These are phyloP conservation scores for Apostichopus parvimensis DNA, from an alignment of 35 echinoderm and acorn worm species.

Conservation along the genomic window DNA sequence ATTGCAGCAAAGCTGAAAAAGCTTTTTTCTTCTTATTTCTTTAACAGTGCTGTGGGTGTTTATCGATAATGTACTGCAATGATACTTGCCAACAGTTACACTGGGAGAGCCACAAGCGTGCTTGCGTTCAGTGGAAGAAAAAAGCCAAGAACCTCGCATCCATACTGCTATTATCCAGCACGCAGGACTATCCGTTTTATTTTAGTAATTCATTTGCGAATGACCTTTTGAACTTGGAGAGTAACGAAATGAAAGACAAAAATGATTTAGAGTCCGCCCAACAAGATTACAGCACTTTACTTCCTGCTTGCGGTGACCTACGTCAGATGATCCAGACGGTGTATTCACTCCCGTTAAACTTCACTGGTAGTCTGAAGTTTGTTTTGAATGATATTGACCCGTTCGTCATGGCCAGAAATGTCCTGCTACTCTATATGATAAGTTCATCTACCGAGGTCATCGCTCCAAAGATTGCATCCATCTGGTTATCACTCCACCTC, in stretches of 20 bases:
- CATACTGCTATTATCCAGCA: not conserved
- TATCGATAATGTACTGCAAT: not conserved
- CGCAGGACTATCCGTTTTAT: slow-evolving; percentile 29
- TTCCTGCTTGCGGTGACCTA: slow-evolving; percentile 62
- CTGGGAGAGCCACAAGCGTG: slow-evolving; percentile 2
- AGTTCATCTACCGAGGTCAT: not conserved
- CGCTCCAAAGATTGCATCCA: slow-evolving; percentile 5
- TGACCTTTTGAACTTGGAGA: slow-evolving; percentile 62
- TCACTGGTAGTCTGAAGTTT: slow-evolving; percentile 57
- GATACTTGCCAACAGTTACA: not conserved
- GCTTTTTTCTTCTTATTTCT: too few species aligned
- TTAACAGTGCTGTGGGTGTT: too few species aligned
- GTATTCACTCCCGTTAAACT: slow-evolving; percentile 57
- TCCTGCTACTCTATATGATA: slow-evolving; percentile 76
- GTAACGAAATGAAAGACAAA: slow-evolving; percentile 42
- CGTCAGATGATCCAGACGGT: slow-evolving; percentile 57
- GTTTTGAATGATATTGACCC: slow-evolving; percentile 65
- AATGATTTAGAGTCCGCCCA: not conserved
- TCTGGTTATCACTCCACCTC: slow-evolving; percentile 63
- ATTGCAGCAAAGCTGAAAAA: too few species aligned
- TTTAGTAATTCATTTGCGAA: slow-evolving; percentile 68
- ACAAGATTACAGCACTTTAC: slow-evolving; percentile 47
- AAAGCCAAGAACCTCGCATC: not conserved
- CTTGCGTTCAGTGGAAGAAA: not conserved
- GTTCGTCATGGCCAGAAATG: slow-evolving; percentile 68